phyloP scores from a whole-genome alignment of 2,888 invertebrate species.

The Pecten maximus region DNA sequence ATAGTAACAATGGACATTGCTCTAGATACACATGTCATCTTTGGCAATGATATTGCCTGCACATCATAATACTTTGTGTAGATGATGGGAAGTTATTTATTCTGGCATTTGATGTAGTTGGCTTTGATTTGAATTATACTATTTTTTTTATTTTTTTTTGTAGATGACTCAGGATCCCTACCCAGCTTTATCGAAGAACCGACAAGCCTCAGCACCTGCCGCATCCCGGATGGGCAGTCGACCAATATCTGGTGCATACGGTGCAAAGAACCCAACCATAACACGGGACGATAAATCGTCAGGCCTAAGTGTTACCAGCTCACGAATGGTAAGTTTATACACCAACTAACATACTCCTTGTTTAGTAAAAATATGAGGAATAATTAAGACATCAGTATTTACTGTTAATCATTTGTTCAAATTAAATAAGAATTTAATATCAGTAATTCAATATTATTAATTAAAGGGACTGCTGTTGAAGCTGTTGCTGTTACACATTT shows the following conservation, averaged over 20 bases:
- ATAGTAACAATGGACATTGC: no score
- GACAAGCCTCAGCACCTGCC: conserved; percentile 80
- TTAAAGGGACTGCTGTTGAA: no score
- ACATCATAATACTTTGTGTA: no score
- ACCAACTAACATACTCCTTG: background rate
- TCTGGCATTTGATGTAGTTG: no score
- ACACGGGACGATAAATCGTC: conserved; percentile 71
- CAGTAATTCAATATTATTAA: no score
- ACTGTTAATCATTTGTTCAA: background rate
- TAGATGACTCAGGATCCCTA: conserved; percentile 62
- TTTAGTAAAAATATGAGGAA: background rate
- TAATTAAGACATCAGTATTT: background rate
- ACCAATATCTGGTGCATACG: conserved; percentile 72
- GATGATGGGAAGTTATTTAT: no score
- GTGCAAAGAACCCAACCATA: conserved; percentile 76
- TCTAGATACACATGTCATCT: no score
- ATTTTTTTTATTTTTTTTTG: conserved; percentile 18
- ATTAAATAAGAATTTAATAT: background rate
- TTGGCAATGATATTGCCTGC: no score
- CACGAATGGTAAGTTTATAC: conserved; percentile 75
- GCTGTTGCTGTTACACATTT: no score
- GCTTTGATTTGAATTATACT: no score
- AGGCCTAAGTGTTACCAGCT: conserved; percentile 76
- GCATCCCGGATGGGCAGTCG: conserved; percentile 70
- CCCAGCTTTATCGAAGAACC: conserved; percentile 65